Evolutionary conservation across 53 echinoderm and acorn worm species (phyloP), one percentile per base, ranked within the genome.

Genomic region (Hippasteria phrygiana): DNA sequence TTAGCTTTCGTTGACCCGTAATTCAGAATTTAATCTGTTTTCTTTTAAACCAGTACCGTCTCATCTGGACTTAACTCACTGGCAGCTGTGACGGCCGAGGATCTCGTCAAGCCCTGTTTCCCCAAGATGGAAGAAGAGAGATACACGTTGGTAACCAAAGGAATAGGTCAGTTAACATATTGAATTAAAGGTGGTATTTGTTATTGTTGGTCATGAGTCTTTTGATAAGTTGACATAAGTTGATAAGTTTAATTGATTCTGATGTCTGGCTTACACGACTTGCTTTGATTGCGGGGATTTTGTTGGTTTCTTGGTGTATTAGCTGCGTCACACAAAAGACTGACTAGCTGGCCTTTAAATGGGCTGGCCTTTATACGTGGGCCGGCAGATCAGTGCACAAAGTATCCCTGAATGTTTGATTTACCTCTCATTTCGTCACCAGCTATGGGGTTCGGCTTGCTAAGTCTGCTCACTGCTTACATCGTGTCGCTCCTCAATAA

Each of bases 31-130:
- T n/a, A n/a, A n/a, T n/a, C n/a, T n/a, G n/a, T n/a, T n/a, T n/a
- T n/a, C n/a, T n/a, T n/a, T n/a, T n/a, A n/a, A n/a, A n/a, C n/a
- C 70, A 95, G 94, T 53, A 93, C 97, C 7, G 95, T 95, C 18
- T 97, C 95, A 17, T 97, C 95, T 0, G 95, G 95, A 0, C 87
- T 97, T 33, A 95, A 97, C 66, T 97, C 97, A 17, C 43, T 97
- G 53, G 97, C 97, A 14, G 97, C 95, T 0, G 95, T 95, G 53
- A 93, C 93, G 2, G 97, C 92, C 0, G 97, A 97, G 53, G 95
- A 97, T 53, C 79, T 97, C 47, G 92, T 97, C 26, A 93, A 90
- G 34, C 36, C 71, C 11, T 71, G 17, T 3, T 9, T 71, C 20
- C 14, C 71, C 37, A 16, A 71, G 36, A 2, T 97, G 86, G 55